Conservation (phyloP, 2,888 invertebrate genomes). For the Andrena marginata region DNA sequence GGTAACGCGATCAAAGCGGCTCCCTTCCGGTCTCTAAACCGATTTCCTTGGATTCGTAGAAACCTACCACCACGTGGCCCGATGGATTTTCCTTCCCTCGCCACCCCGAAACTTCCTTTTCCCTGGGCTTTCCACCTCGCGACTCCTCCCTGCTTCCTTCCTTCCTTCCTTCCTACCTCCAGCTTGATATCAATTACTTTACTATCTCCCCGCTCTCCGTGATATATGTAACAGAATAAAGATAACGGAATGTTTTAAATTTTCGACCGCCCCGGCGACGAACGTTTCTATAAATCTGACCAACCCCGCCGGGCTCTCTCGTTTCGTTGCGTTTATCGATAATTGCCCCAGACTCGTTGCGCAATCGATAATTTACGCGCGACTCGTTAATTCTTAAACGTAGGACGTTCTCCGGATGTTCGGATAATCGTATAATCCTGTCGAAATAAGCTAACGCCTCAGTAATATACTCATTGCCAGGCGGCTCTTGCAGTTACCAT, state of each 20-base stretch:
- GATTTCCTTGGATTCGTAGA: constrained; percentile 73
- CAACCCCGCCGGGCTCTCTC: constrained; percentile 17
- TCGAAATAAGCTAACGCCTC: too few relatives aligned
- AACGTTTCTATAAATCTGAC: constrained; percentile 49
- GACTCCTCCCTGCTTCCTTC: not conserved
- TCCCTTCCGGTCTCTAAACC: constrained; percentile 76
- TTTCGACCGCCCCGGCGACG: constrained; percentile 25
- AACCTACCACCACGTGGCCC: constrained; percentile 67
- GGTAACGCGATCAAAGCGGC: constrained; percentile 78
- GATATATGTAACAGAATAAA: constrained; percentile 61
- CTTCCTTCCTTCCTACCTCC: not conserved
- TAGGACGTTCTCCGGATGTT: constrained; percentile 20
- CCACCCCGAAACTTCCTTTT: constrained; percentile 17
- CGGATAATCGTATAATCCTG: not conserved
- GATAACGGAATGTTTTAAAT: constrained; percentile 54
- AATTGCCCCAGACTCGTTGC: constrained; percentile 34
- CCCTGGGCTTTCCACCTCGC: constrained; percentile 11
- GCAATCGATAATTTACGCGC: constrained; percentile 43
- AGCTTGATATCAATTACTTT: constrained; percentile 60
- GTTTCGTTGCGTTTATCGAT: constrained; percentile 48
- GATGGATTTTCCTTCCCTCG: constrained; percentile 56
- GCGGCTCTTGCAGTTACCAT: too few relatives aligned
- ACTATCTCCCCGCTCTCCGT: constrained; percentile 41
- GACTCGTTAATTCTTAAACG: constrained; percentile 36
- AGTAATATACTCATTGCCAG: too few relatives aligned